These are phyloP conservation scores for Mimumesa dahlbomi DNA, from an alignment of 2,888 invertebrate species.

Conservation along the genomic window DNA sequence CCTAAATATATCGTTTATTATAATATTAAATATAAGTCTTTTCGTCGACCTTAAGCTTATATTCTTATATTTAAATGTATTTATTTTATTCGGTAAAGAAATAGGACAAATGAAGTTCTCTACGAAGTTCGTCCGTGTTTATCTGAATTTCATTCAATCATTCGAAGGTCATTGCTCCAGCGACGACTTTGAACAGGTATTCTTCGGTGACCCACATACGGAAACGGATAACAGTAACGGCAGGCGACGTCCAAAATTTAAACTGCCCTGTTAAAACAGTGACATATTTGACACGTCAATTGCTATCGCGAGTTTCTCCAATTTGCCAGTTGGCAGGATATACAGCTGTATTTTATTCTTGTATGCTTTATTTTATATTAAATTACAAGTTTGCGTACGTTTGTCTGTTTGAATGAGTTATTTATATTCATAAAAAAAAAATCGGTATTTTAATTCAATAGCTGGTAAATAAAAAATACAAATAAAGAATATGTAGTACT, in stretches of 20 bases:
- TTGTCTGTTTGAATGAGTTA: no score
- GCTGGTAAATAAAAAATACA: no score
- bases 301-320: neutral
- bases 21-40: no score
- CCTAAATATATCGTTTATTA: no score
- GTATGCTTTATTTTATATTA: no score
- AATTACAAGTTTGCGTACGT: no score
- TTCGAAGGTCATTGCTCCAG: slow-evolving; percentile 15
- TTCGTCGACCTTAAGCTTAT: no score
- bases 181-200: slow-evolving; percentile 15
- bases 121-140: neutral
- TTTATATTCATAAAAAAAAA: no score
- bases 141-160: slow-evolving; percentile 13
- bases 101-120: neutral
- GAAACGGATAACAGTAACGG: slow-evolving; percentile 54
- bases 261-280: slow-evolving; percentile 1
- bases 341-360: no score
- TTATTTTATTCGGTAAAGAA: neutral
- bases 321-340: neutral
- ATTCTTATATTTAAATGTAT: no score
- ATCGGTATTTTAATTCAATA: no score
- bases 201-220: slow-evolving; percentile 52
- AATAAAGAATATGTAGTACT: no score
- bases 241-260: slow-evolving; percentile 42
- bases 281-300: neutral